These are phyloP conservation scores for Spisula solida DNA, from an alignment of 2,888 invertebrate genomes.

Conservation along the genomic window DNA sequence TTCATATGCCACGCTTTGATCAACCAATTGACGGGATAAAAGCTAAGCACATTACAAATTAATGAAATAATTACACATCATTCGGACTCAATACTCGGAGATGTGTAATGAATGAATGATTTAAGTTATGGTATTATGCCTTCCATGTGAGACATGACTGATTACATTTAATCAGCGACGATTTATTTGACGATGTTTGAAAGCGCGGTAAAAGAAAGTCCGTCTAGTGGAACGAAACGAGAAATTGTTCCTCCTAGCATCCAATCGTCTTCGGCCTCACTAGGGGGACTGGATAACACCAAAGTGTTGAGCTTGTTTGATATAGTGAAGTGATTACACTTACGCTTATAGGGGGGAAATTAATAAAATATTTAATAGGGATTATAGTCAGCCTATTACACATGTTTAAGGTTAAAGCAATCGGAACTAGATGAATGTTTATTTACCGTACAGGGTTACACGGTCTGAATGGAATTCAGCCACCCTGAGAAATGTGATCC, in stretches of 20 bases:
- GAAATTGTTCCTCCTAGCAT: conserved; percentile 10
- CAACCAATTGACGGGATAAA: conserved; percentile 62
- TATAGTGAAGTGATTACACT: neutral
- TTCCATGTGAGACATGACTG: neutral
- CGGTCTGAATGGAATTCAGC: neutral
- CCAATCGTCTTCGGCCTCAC: neutral
- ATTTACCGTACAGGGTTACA: neutral
- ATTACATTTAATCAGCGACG: conserved; percentile 20
- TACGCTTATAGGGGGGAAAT: neutral
- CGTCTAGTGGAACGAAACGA: conserved; percentile 35
- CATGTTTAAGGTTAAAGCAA: conserved; percentile 11
- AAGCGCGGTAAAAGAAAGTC: neutral
- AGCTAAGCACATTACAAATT: conserved; percentile 64
- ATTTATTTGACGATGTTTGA: conserved; percentile 7
- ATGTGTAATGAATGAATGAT: conserved; percentile 45
- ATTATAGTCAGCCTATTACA: conserved; percentile 5
- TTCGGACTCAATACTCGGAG: conserved; percentile 49
- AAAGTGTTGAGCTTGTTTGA: neutral
- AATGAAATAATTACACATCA: conserved; percentile 62
- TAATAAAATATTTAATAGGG: conserved; percentile 25
- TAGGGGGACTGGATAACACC: neutral
- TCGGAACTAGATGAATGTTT: conserved; percentile 1
- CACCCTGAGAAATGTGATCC: neutral
- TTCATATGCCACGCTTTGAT: conserved; percentile 48
- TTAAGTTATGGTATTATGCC: conserved; percentile 25